Evolutionary conservation across 2,888 invertebrate species (phyloP), one percentile per base, ranked within the genome.

Genomic region (Nomada lathburiana): DNA sequence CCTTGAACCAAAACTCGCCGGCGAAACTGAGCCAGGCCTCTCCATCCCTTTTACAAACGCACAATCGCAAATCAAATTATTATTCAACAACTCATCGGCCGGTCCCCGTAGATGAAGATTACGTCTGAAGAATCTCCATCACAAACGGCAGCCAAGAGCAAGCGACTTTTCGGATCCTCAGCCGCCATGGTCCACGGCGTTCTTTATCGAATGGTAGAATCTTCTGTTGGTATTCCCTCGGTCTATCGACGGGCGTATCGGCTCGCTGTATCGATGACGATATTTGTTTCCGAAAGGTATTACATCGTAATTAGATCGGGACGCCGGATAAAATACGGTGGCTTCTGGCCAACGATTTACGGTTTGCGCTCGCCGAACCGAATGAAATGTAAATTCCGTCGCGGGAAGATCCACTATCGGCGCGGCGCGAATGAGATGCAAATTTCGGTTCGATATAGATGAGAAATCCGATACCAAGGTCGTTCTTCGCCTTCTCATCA

Each of bases 391-490:
- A 73, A 77, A 80, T 77, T 70, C 26, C 55, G 18, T 4, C 44
- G 65, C 13, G 69, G 75, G 29, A 13, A 59, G 65, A 29, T 60
- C 75, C 11, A 9, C 18, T 62, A 60, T 67, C 64, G 5, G 52
- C 4, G 16, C 71, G 71, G 52, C 44, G 63, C 67, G 80, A 68
- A 72, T 72, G 67, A 72, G 72, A 80, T 80, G 80, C 72, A 76
- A 76, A 80, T 80, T 80, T 73, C 68, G 64, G 64, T 63, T 73
- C 52, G 68, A 73, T 69, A 42, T 53, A 71, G 71, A 79, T 52
- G 70, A 69, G 82, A 82, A 79, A 82, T 68, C 62, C 20, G 82
- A 82, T 71, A 79, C 74, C 79, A 79, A 82, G 79, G 82, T 75
- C 82, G 82, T 75, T 75, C 71, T 36, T 79, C 57, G 74, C 47